Conservation (phyloP, 2,113 vertebrate genomes). For the Psittacula cyanocephala region DNA sequence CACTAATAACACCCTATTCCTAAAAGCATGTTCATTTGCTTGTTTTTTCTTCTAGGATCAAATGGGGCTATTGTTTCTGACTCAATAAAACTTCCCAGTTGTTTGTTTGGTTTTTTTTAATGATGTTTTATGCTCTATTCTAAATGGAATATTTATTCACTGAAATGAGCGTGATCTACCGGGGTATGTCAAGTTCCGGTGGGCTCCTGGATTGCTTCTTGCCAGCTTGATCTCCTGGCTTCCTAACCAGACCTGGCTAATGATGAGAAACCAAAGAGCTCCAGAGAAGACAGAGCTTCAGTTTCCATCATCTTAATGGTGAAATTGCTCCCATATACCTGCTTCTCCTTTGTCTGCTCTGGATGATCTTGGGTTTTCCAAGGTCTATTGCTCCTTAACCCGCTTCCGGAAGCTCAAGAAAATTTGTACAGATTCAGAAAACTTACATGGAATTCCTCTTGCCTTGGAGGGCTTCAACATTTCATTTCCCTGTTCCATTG, state of each 20-base stretch:
- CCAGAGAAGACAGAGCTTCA: background rate
- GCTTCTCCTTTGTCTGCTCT: background rate
- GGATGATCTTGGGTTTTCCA: background rate
- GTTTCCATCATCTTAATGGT: background rate
- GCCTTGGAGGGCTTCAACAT: fast-evolving
- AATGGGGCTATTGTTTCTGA: background rate
- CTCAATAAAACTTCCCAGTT: background rate
- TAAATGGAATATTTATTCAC: background rate
- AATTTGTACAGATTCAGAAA: background rate
- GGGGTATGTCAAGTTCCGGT: background rate
- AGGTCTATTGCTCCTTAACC: background rate
- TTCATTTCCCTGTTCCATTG: background rate
- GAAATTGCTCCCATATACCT: background rate
- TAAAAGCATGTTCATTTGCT: background rate
- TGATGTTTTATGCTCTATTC: background rate
- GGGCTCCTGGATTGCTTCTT: background rate
- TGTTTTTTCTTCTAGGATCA: background rate
- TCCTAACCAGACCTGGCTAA: background rate
- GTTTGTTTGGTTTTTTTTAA: background rate
- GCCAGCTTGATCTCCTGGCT: background rate
- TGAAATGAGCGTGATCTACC: background rate
- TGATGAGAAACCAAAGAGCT: background rate
- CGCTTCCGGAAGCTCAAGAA: background rate
- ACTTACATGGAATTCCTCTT: background rate
- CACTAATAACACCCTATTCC: conserved; percentile 1